Evolutionary conservation across 2,113 vertebrate genomes (phyloP).

Genomic region (Lathamus discolor): DNA sequence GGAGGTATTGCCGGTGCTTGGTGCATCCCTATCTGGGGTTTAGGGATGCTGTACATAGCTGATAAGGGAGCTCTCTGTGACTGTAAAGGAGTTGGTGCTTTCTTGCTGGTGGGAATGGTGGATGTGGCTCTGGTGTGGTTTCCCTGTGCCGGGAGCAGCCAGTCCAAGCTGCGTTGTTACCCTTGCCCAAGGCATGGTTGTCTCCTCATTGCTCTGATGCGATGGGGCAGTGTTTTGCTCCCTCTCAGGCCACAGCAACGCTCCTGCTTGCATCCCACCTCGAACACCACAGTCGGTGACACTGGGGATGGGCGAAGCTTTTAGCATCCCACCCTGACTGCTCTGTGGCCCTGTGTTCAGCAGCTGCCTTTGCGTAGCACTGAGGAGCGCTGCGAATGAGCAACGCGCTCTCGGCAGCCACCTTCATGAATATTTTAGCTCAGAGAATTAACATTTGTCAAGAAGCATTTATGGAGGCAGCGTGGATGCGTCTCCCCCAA

Average conservation of each 20-base stretch:
- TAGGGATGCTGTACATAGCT: background rate
- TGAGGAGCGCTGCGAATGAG: background rate
- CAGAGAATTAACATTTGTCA: slow-evolving; percentile 23
- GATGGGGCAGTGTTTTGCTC: rapidly evolving
- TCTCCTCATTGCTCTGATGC: background rate
- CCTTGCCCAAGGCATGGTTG: rapidly evolving
- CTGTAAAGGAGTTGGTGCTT: background rate
- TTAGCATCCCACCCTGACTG: background rate
- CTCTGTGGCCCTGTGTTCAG: background rate
- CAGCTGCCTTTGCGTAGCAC: background rate
- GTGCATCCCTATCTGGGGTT: background rate
- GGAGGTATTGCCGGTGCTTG: rapidly evolving
- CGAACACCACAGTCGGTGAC: rapidly evolving
- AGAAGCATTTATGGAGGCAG: slow-evolving; percentile 2
- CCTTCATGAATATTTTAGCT: slow-evolving; percentile 55
- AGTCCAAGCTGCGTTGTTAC: background rate
- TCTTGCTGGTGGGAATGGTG: background rate
- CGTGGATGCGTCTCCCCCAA: background rate
- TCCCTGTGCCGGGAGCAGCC: background rate
- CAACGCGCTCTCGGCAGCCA: background rate
- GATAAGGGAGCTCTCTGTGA: background rate
- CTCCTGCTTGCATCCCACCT: background rate
- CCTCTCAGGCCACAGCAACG: rapidly evolving
- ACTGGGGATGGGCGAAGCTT: background rate
- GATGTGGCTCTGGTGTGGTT: background rate